phyloP scores from a whole-genome alignment of 2,113 vertebrate genomes.

The Heterochromis multidens region DNA sequence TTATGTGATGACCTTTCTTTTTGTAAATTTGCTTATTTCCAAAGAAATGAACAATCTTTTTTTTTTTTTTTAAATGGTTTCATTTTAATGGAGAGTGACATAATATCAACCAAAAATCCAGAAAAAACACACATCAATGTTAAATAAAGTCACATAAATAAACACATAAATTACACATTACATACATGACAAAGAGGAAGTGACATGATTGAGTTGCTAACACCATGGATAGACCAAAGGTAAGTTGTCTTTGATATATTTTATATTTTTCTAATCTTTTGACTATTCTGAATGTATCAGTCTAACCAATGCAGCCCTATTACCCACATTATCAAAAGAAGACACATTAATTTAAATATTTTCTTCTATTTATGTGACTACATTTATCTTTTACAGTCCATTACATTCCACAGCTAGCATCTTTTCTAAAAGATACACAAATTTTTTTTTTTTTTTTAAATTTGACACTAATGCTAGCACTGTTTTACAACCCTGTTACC shows the following conservation, averaged over 20 bases:
- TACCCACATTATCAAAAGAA: not conserved
- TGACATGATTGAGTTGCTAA: not conserved
- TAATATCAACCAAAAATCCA: not conserved
- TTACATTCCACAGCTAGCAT: not conserved
- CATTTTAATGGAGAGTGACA: not conserved
- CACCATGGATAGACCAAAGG: too few relatives aligned
- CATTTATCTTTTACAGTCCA: too few relatives aligned
- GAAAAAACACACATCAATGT: not conserved
- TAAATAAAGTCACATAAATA: accelerated
- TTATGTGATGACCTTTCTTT: too few relatives aligned
- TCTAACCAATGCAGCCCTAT: not conserved
- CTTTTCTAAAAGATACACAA: not conserved
- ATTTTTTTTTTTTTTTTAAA: too few relatives aligned
- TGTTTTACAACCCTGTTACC: not conserved
- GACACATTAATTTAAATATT: not conserved
- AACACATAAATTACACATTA: accelerated
- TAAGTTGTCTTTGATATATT: not conserved
- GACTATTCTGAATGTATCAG: not conserved
- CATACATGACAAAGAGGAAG: not conserved
- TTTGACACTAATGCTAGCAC: not conserved
- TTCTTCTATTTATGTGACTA: not conserved
- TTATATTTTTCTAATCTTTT: not conserved
- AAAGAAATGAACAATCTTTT: too few relatives aligned
- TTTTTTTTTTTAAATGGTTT: not conserved
- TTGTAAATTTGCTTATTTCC: too few relatives aligned